phyloP scores from a whole-genome alignment of 64 coral and sea anemone genomes.

The Montipora capricornis region DNA sequence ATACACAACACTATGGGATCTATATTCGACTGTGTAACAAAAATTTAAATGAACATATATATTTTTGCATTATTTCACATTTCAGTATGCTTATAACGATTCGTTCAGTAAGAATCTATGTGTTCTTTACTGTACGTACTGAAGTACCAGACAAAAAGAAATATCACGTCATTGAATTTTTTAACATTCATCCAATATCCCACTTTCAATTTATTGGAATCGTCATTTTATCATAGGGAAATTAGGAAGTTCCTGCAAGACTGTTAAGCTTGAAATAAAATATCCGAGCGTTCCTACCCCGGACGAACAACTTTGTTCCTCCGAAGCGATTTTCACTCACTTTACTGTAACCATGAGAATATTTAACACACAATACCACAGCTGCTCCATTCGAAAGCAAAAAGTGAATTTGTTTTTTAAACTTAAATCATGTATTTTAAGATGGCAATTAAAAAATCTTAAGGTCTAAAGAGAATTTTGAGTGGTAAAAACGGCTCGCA shows the following conservation, averaged over 20 bases:
- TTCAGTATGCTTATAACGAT: neutral
- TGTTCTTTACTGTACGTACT: neutral
- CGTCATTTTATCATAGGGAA: too few species aligned
- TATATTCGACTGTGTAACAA: neutral
- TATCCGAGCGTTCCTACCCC: too few species aligned
- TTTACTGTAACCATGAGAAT: neutral
- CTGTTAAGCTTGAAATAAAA: too few species aligned
- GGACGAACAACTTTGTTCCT: too few species aligned
- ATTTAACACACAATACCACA: conserved; percentile 7
- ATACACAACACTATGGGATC: conserved; percentile 8
- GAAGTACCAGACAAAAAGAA: neutral
- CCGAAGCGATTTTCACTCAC: too few species aligned
- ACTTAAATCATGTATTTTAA: neutral
- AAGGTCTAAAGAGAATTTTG: neutral
- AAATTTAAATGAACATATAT: too few species aligned
- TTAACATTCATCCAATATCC: neutral
- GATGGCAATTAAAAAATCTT: conserved; percentile 2
- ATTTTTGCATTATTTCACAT: conserved; percentile 6
- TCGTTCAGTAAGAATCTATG: neutral
- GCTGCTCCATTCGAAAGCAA: conserved; percentile 10
- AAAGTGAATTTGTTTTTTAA: conserved; percentile 9
- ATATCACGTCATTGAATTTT: neutral
- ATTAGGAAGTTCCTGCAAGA: too few species aligned
- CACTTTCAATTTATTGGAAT: neutral
- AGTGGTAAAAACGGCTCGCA: neutral